Percentiles rank a stretch among this genome's conserved stretches.
phyloP scores from a whole-genome alignment of 2,113 vertebrate genomes.

The Telmatochromis brachygnathus region DNA sequence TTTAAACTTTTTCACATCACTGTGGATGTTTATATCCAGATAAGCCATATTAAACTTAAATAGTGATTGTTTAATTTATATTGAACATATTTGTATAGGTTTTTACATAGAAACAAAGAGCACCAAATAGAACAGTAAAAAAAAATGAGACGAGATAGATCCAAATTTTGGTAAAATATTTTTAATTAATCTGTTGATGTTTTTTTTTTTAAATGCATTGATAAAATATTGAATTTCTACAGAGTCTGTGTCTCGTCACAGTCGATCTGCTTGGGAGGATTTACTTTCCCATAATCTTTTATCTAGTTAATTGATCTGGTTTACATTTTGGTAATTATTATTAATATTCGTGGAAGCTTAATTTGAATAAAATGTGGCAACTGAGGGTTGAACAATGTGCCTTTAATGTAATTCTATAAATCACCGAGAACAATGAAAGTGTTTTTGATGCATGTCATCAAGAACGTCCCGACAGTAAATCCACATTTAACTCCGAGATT shows the following conservation, averaged over 20 bases:
- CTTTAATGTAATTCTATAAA: slow-evolving; percentile 55
- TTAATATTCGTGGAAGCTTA: not conserved
- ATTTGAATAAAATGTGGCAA: not conserved
- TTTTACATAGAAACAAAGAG: not conserved
- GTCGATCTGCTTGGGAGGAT: not conserved
- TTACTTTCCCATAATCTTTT: not conserved
- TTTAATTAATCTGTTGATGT: too few relatives aligned
- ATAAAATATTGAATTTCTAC: not conserved
- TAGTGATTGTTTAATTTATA: not conserved
- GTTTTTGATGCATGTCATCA: slow-evolving; percentile 45
- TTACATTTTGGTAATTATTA: not conserved
- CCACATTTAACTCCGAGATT: slow-evolving; percentile 18
- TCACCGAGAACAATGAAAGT: not conserved
- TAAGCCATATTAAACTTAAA: not conserved
- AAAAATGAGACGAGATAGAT: not conserved
- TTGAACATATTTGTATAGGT: not conserved
- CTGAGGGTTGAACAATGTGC: slow-evolving; percentile 6
- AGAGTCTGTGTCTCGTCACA: not conserved
- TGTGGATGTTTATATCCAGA: not conserved
- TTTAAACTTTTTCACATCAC: not conserved
- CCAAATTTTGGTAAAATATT: not conserved
- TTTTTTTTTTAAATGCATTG: not conserved
- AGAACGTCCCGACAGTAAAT: slow-evolving; percentile 20
- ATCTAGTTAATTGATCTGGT: not conserved
- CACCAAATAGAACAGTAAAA: not conserved